Percentiles rank a stretch among this genome's conserved stretches.
These are phyloP conservation scores for Philopotamus ludificatus DNA, from an alignment of 1,140 invertebrate genomes.

Conservation along the genomic window DNA sequence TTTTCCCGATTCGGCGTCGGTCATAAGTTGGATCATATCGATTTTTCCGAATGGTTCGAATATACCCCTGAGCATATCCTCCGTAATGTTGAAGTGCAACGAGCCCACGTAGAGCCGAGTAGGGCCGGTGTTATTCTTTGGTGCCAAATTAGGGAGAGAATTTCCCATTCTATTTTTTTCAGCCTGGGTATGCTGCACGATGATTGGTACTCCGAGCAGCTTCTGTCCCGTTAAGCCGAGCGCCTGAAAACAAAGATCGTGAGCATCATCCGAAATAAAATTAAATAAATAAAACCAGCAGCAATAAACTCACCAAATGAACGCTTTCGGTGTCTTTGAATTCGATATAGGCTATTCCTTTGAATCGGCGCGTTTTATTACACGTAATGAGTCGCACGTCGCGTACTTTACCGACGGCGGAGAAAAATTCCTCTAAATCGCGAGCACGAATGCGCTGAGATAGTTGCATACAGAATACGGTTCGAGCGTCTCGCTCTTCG, in stretches of 20 bases:
- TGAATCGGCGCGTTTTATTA: conserved; percentile 97
- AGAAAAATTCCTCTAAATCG: conserved; percentile 99
- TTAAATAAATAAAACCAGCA: too few relatives aligned
- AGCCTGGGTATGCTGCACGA: conserved; percentile 97
- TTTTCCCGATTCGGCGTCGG: conserved; percentile 90
- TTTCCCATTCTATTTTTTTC: conserved; percentile 96
- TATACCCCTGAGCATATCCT: conserved; percentile 97
- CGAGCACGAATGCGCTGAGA: conserved; percentile 91
- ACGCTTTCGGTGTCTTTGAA: conserved; percentile 98
- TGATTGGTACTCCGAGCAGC: conserved; percentile 94
- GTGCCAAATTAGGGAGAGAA: conserved; percentile 77
- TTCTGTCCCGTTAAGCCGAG: conserved; percentile 95
- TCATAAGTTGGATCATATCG: conserved; percentile 94
- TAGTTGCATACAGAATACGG: conserved; percentile 97
- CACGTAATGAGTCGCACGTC: conserved; percentile 99
- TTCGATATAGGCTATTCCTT: conserved; percentile 99
- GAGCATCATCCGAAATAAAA: neutral
- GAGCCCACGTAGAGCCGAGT: conserved; percentile 97
- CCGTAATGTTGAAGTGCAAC: conserved; percentile 98
- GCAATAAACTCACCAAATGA: conserved; percentile 71
- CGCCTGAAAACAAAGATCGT: conserved; percentile 62
- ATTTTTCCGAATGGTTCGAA: conserved; percentile 99
- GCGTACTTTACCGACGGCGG: conserved; percentile 95
- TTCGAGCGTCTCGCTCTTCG: conserved; percentile 96
- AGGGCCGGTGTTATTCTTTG: conserved; percentile 83